Base-by-base conservation (phyloP, 2,113 vertebrate species). In the Acinonyx jubatus region DNA sequence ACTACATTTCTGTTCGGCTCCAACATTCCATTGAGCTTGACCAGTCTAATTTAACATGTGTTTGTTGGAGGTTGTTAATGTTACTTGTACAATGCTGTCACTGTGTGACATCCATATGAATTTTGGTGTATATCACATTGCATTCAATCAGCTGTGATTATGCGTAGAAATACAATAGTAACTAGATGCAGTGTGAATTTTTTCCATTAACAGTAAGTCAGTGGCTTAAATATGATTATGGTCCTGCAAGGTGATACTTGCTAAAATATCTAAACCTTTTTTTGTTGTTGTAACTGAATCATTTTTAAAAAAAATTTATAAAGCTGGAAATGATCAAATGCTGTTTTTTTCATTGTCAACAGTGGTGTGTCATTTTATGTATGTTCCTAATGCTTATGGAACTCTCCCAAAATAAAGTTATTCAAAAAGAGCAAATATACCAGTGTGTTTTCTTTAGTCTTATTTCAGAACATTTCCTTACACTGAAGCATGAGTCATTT, bases 21-120 rank as follows among this genome's bases (percentile, higher is more conserved):
- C 98, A 97, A 98, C 98, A 99, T 99, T 99, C 99, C 98, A 95
- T 96, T 93, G 80, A 93, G 95, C 96, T 94, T 97, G 96, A 98
- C 95, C 69, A 98, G 97, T 97, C 96, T 98, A 96, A 97, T 98
- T 98, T 98, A 97, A 98, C 95, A 88, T 94, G 97, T 97, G 97
- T 97, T 97, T 97, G 98, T 99, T 98, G 98, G 98, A 98, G 98
- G 98, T 98, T 98, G 95, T 98, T 95, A 97, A 97, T 97, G 98
- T 99, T 99, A 99, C 98, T 98, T 98, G 98, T 98, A 98, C 98
- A 98, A 99, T 99, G 99, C 99, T 99, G 99, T 99, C 99, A 99
- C 99, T 99, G 98, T 99, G 99, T 99, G 99, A 99, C 99, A 99
- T 99, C 98, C 98, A 96, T 99, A 94, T 96, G 97, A 99, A 98